Base-by-base conservation (phyloP, 1,140 invertebrate genomes). In the Drosophila melanogaster region DNA sequence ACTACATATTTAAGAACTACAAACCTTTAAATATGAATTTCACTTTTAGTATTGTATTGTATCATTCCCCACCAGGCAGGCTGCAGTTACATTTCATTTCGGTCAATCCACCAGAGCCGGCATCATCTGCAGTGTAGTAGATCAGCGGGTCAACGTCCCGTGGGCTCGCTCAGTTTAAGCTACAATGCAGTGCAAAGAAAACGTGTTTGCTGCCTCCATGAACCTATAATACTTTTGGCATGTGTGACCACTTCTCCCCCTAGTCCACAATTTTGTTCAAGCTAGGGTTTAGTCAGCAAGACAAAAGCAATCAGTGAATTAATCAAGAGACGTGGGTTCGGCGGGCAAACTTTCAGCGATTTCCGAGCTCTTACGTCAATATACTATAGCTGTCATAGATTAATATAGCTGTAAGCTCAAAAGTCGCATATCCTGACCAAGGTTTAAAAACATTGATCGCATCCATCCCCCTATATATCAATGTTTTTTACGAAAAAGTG, bases 81-180 rank as follows among this genome's bases (percentile, higher is more conserved):
- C 33, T 14, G 22, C 56, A 33, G 59, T 24, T 26, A 35, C 59
- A 30, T 4, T 35, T 30, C 17, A 61, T 40, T 26, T 10, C 17
- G 19, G 30, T 15, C 41, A 22, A 2, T 46, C 17, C 40, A n/a
- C 30, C 57, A 22, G 19, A 4, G 7, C 47, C 19, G 5, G 14
- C 38, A 35, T 1, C 4, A 40, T 66, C 46, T 56, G 64, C 57
- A 56, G 66, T 70, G 66, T 70, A 70, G 41, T 70, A 50, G 66
- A 70, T 65, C 66, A 70, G 66, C 66, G 66, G 66, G 66, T 70
- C 66, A 70, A 69, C 66, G 51, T 33, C 56, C 50, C 60, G 37
- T n/a, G 46, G 40, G 41, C 49, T 33, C 56, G 41, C n/a, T n/a
- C n/a, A n/a, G 37, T 37, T 53, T 67, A 53, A 65, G 44, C 65